These are phyloP conservation scores for Zaprionus nigranus DNA, from an alignment of 1,140 invertebrate genomes.

Conservation along the genomic window DNA sequence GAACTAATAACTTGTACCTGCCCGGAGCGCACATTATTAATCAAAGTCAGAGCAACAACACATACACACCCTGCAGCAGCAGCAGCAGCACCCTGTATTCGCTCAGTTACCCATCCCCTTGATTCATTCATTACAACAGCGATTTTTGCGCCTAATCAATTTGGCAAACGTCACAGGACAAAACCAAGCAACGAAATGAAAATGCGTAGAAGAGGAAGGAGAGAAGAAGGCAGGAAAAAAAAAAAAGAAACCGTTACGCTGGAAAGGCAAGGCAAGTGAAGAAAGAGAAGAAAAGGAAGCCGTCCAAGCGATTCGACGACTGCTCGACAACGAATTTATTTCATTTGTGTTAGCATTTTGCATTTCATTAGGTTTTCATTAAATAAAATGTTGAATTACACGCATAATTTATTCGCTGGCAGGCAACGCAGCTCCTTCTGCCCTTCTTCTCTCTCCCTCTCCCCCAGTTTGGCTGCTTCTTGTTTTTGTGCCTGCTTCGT, in stretches of 20 bases:
- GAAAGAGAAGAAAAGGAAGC: conserved; percentile 15
- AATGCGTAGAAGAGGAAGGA: conserved; percentile 2
- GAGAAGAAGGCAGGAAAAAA: neutral
- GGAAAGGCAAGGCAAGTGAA: neutral
- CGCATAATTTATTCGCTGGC: conserved; percentile 79
- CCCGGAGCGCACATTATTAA: conserved; percentile 77
- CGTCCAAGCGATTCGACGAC: conserved; percentile 46
- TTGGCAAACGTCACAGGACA: conserved; percentile 71
- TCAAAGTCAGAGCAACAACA: conserved; percentile 69
- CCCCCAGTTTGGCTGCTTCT: neutral
- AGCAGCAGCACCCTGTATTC: conserved; percentile 18
- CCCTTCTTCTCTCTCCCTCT: neutral
- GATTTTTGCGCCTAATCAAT: conserved; percentile 83
- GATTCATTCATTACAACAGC: conserved; percentile 50
- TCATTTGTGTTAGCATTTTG: conserved; percentile 84
- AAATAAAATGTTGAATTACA: conserved; percentile 84
- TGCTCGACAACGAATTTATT: conserved; percentile 75
- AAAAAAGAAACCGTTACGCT: neutral
- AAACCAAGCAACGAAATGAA: conserved; percentile 28
- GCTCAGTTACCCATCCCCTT: neutral
- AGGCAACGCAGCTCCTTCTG: conserved; percentile 36
- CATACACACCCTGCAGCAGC: conserved; percentile 31
- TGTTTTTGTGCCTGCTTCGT: conserved; percentile 6
- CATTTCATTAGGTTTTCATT: conserved; percentile 84
- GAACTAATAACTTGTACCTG: conserved; percentile 75